Evolutionary conservation across 2,113 vertebrate genomes (phyloP).

Genomic region (Garra rufa): DNA sequence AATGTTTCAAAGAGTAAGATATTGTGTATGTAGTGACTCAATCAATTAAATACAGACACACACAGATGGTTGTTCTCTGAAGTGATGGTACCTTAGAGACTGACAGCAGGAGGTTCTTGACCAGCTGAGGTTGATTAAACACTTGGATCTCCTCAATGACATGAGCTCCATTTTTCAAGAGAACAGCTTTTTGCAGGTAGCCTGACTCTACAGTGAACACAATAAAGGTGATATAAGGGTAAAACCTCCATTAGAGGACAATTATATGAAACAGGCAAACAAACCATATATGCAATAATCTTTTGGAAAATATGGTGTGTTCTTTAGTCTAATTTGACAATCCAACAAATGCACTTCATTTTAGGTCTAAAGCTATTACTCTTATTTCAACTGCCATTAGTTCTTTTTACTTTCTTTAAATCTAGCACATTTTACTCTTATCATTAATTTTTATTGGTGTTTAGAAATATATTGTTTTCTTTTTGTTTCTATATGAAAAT

Average conservation of each 20-base stretch:
- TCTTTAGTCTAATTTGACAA: background rate
- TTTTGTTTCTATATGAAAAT: background rate
- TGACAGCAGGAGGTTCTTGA: conserved; percentile 87
- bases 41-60: background rate
- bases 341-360: background rate
- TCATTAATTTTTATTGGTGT: background rate
- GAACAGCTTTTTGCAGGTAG: conserved; percentile 89
- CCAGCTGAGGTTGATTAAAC: conserved; percentile 77
- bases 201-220: conserved; percentile 72
- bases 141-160: conserved; percentile 90
- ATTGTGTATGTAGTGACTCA: background rate
- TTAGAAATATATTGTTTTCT: background rate
- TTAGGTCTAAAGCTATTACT: background rate
- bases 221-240: background rate
- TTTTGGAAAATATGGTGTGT: background rate
- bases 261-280: background rate
- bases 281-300: background rate
- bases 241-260: background rate
- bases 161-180: conserved; percentile 78
- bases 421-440: background rate
- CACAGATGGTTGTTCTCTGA: background rate
- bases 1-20: background rate
- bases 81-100: conserved; percentile 64
- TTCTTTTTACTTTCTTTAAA: background rate
- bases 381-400: background rate